Evolutionary conservation across 2,113 vertebrate species (phyloP).

Genomic region (Serilophus lunatus): DNA sequence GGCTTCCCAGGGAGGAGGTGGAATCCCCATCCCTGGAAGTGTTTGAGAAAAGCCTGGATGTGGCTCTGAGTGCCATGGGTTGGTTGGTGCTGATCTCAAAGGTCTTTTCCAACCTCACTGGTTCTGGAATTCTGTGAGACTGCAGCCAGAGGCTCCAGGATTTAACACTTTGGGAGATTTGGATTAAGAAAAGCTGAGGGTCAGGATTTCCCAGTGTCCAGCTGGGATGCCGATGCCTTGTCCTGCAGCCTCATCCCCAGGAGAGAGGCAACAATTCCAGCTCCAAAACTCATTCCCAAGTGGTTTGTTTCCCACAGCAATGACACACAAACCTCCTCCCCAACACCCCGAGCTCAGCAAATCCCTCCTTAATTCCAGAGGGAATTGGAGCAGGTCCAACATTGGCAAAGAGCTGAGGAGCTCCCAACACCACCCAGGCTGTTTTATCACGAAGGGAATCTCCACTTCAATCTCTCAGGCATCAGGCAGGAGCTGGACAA

Average conservation of each 20-base stretch:
- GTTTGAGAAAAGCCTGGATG: too few species aligned
- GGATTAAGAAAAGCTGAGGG: neutral
- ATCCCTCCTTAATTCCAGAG: neutral
- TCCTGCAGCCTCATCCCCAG: neutral
- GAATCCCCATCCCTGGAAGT: too few species aligned
- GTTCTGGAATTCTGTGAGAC: neutral
- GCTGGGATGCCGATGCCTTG: neutral
- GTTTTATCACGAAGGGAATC: neutral
- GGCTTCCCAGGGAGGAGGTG: too few species aligned
- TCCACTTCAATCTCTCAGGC: neutral
- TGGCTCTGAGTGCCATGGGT: too few species aligned
- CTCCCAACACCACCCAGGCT: neutral
- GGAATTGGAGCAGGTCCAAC: neutral
- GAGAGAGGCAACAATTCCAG: accelerated
- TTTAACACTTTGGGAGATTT: accelerated
- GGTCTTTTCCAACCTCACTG: too few species aligned
- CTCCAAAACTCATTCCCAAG: neutral
- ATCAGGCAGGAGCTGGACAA: neutral
- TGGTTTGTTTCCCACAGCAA: neutral
- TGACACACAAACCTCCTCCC: neutral
- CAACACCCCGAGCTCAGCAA: neutral
- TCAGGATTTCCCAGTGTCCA: neutral
- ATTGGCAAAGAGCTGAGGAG: neutral
- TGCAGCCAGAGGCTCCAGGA: neutral
- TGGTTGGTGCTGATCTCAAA: too few species aligned